Percentiles rank a stretch among this genome's conserved stretches.
Evolutionary conservation across 2,797 vertebrate genomes (phyloP).

Genomic region (Mus spretus): DNA sequence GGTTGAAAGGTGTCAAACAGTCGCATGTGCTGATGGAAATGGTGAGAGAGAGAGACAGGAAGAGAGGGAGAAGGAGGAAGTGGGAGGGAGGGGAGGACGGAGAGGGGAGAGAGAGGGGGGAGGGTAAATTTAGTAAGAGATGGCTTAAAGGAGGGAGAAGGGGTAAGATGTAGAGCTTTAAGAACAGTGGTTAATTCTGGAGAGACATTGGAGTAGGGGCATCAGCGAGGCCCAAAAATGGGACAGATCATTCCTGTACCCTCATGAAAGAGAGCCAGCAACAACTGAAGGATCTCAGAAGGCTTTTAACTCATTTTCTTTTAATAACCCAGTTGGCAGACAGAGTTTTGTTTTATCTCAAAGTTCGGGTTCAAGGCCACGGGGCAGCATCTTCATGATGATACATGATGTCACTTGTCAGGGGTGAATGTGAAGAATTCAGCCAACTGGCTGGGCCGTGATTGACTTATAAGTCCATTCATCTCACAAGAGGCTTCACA

Average conservation of each 20-base stretch:
- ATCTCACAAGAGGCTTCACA: background rate
- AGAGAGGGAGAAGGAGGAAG: slow-evolving; percentile 20
- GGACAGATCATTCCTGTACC: background rate
- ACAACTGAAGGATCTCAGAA: background rate
- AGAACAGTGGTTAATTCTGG: background rate
- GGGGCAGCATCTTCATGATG: background rate
- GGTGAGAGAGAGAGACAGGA: background rate
- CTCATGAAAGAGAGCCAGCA: background rate
- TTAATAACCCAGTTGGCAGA: background rate
- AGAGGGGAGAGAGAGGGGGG: background rate
- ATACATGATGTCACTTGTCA: background rate
- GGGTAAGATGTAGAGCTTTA: background rate
- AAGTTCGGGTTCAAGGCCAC: background rate
- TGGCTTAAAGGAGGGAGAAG: background rate
- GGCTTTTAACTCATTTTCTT: background rate
- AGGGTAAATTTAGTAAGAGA: slow-evolving; percentile 18
- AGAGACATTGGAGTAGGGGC: background rate
- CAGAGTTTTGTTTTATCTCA: background rate
- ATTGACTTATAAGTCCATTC: background rate
- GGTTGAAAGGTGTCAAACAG: background rate
- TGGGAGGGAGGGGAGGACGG: background rate
- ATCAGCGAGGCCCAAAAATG: background rate
- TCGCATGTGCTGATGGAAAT: background rate
- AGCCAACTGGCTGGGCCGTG: background rate
- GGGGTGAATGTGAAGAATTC: background rate